Evolutionary conservation across 2,113 vertebrate species (phyloP), one percentile per base, ranked within the genome.

Genomic region (Charina bottae): DNA sequence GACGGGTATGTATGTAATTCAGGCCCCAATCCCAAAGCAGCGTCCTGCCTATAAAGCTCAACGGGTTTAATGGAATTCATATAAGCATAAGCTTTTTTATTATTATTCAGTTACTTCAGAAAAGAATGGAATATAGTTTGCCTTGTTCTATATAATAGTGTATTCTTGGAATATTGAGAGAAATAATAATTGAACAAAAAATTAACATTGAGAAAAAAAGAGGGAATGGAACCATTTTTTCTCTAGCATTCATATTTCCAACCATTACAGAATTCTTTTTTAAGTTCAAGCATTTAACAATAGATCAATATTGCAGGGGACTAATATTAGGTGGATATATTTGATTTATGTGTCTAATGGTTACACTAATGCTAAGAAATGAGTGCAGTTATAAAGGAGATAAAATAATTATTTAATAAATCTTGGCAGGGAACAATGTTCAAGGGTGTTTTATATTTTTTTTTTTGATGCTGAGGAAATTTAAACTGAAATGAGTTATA

Each of bases 361-460:
- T 85, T 59, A 83, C 21, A 91, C 54, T 11, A 24, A 62, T 46
- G 83, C 92, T 60, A 86, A 84, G 78, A 56, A 87, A 33, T 28
- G 72, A 90, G 53, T 60, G 56, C n/a, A 85, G 62, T 46, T 58
- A 78, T 56, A 89, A 89, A 89, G 53, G 24, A 91, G 54, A 28
- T 84, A 83, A 87, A 53, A 11, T 90, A 94, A 93, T 92, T 93
- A 92, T 90, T 95, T 91, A 93, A 93, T 93, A 46, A 85, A 28
- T 90, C 33, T 46, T 28, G n/a, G 87, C 85, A 59, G 94, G 89
- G 92, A 94, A 96, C 58, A 94, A 85, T 90, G 89, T 89, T 9
- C 33, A 88, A 91, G 28, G 37, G 37, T 33, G 53, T 59, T 89
- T 49, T 88, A 64, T 89, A 28, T 90, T 62, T 54, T 37, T 68